A percentile compares a stretch with the other conserved stretches of the same genome.
phyloP scores from a whole-genome alignment of 2,113 vertebrate genomes.

The Pseudois nayaur region DNA sequence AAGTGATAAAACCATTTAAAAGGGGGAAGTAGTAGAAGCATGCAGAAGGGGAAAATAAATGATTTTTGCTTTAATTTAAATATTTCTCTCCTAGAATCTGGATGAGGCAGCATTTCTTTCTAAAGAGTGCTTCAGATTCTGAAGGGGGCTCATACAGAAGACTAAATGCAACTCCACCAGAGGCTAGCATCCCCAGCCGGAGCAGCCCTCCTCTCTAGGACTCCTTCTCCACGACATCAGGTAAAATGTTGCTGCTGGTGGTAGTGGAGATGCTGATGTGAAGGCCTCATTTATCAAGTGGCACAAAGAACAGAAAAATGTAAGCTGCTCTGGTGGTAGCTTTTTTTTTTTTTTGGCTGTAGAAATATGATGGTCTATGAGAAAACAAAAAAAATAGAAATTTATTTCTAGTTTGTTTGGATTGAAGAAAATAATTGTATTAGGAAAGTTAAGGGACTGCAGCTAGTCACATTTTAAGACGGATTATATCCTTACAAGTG shows the following conservation, averaged over 20 bases:
- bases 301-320: background rate
- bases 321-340: background rate
- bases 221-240: background rate
- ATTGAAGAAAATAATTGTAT: conserved; percentile 9
- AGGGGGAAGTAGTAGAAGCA: background rate
- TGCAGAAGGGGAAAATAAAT: background rate
- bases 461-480: background rate
- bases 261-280: background rate
- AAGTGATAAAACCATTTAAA: conserved; percentile 2
- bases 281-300: background rate
- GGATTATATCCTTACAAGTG: background rate
- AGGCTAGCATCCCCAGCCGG: background rate
- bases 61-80: background rate
- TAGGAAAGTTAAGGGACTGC: background rate
- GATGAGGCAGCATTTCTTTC: background rate
- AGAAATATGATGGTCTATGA: background rate
- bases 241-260: background rate
- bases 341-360: background rate
- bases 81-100: background rate
- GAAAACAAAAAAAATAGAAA: background rate
- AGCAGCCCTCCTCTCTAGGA: background rate
- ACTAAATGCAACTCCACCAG: background rate
- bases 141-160: background rate
- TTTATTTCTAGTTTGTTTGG: conserved; percentile 13
- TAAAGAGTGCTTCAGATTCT: background rate